Evolutionary conservation across 2,113 vertebrate genomes (phyloP).

Genomic region (Microcebus tavaratra): DNA sequence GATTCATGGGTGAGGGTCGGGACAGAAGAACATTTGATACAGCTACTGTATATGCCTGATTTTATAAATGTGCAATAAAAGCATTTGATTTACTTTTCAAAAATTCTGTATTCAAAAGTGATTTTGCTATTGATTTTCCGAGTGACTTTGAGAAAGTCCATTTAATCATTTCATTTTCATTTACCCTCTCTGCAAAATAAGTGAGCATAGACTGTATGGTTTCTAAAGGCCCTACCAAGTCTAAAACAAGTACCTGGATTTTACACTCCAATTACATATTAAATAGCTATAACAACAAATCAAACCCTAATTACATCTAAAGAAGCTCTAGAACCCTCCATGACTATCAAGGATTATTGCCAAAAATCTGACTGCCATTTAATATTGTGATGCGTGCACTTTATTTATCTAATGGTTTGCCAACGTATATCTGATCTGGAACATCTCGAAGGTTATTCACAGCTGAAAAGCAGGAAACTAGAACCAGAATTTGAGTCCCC

Average conservation of each 20-base stretch:
- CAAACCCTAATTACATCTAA: constrained; percentile 7
- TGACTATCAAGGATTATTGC: neutral
- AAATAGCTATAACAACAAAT: neutral
- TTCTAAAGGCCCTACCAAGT: neutral
- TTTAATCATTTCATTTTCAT: neutral
- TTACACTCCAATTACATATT: neutral
- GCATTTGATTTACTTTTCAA: constrained; percentile 76
- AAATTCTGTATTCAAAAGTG: constrained; percentile 17
- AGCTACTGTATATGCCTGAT: constrained; percentile 42
- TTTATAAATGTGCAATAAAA: constrained; percentile 79
- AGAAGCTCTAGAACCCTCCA: neutral
- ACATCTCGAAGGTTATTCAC: neutral
- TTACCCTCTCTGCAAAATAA: neutral
- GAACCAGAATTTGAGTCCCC: neutral
- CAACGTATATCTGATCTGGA: neutral
- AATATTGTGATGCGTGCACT: neutral
- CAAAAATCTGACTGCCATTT: neutral
- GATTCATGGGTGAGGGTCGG: neutral
- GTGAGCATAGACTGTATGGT: neutral
- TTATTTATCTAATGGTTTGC: neutral
- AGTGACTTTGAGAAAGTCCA: neutral
- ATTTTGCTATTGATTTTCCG: constrained; percentile 20
- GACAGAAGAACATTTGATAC: neutral
- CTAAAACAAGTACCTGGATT: neutral
- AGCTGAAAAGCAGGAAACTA: constrained; percentile 34